phyloP scores from a whole-genome alignment of 2,113 vertebrate genomes.

The Bubo scandiacus region DNA sequence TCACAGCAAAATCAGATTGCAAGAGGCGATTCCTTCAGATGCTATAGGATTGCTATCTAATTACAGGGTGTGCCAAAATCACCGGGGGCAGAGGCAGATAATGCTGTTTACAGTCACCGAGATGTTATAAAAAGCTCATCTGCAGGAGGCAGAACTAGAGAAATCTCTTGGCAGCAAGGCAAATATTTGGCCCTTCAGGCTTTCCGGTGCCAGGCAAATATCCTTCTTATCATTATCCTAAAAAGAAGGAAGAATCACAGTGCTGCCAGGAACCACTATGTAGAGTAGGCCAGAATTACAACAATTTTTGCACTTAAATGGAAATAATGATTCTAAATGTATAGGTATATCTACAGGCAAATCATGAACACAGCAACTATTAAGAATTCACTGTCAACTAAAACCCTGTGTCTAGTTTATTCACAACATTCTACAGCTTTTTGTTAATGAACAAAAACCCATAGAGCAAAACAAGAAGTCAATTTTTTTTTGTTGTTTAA shows the following conservation, averaged over 20 bases:
- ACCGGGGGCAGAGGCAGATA: background rate
- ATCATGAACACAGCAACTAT: background rate
- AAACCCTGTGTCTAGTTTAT: background rate
- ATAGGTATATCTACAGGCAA: background rate
- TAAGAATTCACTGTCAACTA: background rate
- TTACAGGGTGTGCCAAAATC: background rate
- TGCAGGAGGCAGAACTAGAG: background rate
- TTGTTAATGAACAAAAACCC: background rate
- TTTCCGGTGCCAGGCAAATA: background rate
- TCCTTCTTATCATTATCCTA: background rate
- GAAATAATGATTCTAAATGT: background rate
- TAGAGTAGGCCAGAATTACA: background rate
- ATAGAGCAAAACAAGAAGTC: background rate
- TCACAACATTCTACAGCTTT: background rate
- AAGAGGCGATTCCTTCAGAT: background rate
- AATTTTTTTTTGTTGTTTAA: background rate
- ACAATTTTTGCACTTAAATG: background rate
- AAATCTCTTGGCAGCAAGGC: conserved; percentile 16
- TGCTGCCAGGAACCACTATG: background rate
- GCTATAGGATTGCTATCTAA: background rate
- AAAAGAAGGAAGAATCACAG: background rate
- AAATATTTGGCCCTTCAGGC: conserved; percentile 22
- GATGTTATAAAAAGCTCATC: background rate
- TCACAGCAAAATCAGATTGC: background rate
- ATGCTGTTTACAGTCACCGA: background rate